Percentiles rank a stretch among this genome's conserved stretches.
These are phyloP conservation scores for Furnarius figulus DNA, from an alignment of 2,113 vertebrate species.

Conservation along the genomic window DNA sequence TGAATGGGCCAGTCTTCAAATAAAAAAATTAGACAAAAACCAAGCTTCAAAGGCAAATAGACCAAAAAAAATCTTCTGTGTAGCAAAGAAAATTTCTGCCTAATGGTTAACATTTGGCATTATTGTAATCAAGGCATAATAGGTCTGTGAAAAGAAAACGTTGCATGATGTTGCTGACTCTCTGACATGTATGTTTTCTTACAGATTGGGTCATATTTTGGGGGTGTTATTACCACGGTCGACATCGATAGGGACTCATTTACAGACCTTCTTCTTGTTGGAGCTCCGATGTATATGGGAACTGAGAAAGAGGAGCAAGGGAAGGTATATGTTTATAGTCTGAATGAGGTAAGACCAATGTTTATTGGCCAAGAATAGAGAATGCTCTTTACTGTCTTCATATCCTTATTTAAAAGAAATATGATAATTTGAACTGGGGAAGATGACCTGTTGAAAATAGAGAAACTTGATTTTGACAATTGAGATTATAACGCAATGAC, in stretches of 20 bases:
- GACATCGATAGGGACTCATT: constrained; percentile 85
- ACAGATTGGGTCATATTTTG: constrained; percentile 96
- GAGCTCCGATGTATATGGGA: constrained; percentile 96
- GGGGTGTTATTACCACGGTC: constrained; percentile 89
- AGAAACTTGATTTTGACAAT: background rate
- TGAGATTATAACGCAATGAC: background rate
- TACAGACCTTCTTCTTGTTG: constrained; percentile 91
- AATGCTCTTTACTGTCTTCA: background rate
- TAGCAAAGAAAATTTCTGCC: background rate
- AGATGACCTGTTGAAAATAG: background rate
- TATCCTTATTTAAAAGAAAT: background rate
- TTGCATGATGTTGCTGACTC: background rate
- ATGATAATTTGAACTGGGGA: background rate
- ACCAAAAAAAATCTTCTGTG: background rate
- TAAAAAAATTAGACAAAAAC: background rate
- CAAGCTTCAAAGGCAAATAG: background rate
- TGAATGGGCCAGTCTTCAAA: background rate
- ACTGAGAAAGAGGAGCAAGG: constrained; percentile 92
- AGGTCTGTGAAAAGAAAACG: background rate
- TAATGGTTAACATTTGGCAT: background rate
- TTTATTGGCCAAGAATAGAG: background rate
- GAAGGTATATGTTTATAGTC: constrained; percentile 89
- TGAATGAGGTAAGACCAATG: constrained; percentile 79
- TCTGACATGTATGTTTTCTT: background rate
- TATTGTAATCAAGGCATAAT: background rate